Conservation (phyloP, 2,797 vertebrate species). For the Pygocentrus nattereri region DNA sequence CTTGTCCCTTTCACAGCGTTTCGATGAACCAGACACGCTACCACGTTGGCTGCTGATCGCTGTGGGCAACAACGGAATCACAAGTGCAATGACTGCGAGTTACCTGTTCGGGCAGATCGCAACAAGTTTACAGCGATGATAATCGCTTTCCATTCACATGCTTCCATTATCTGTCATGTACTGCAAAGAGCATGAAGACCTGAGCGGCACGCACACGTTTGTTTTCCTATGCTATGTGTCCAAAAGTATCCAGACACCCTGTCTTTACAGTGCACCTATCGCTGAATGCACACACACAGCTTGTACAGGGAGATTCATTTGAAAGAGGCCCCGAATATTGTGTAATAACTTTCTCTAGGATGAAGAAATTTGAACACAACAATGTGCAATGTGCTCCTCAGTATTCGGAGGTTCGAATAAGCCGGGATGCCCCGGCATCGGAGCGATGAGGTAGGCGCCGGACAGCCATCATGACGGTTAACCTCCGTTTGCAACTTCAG, state of each 20-base stretch:
- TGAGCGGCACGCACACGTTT: background rate
- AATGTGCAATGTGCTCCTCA: no score
- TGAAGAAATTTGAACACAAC: no score
- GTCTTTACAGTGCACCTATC: background rate
- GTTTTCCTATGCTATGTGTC: background rate
- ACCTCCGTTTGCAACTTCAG: no score
- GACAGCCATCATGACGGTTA: no score
- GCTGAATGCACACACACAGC: background rate
- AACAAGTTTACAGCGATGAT: slow-evolving; percentile 48
- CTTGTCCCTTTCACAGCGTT: slow-evolving; percentile 63
- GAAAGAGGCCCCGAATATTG: no score
- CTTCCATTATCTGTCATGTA: slow-evolving; percentile 46
- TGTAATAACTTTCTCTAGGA: no score
- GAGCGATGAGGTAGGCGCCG: no score
- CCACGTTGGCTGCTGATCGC: slow-evolving; percentile 26
- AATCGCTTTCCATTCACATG: slow-evolving; percentile 49
- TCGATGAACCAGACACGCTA: slow-evolving; percentile 38
- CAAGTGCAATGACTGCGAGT: slow-evolving; percentile 18
- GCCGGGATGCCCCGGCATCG: no score
- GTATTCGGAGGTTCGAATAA: no score
- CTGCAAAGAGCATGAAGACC: slow-evolving; percentile 37
- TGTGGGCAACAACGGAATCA: slow-evolving; percentile 48
- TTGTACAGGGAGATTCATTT: no score
- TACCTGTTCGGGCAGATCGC: slow-evolving; percentile 50
- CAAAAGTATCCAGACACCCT: background rate